Conservation (phyloP, 2,113 vertebrate species). For the Bubo scandiacus region DNA sequence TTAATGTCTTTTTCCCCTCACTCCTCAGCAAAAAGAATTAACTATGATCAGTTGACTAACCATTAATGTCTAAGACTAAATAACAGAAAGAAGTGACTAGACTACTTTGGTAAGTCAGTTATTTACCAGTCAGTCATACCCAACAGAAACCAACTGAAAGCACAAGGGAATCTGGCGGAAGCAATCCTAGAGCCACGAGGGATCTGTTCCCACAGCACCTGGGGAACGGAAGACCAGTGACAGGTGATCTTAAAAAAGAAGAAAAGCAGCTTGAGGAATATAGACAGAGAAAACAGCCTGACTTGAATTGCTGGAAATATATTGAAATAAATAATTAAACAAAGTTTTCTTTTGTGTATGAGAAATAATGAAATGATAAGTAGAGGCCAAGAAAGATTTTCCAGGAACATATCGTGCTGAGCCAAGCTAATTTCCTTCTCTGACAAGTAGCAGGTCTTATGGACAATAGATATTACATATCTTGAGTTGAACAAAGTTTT, state of each 20-base stretch:
- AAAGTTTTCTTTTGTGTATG: constrained; percentile 26
- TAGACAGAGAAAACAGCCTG: not conserved
- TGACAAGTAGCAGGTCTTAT: constrained; percentile 13
- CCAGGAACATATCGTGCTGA: constrained; percentile 30
- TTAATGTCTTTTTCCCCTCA: not conserved
- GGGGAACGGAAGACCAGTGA: not conserved
- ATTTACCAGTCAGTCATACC: not conserved
- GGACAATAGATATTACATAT: constrained; percentile 26
- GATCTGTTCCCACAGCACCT: not conserved
- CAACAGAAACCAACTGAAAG: not conserved
- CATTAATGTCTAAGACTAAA: not conserved
- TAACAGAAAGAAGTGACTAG: not conserved
- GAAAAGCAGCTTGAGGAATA: not conserved
- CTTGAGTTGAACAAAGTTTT: constrained; percentile 10
- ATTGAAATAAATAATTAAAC: not conserved
- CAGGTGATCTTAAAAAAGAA: not conserved
- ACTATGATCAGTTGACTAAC: not conserved
- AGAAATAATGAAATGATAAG: constrained; percentile 32
- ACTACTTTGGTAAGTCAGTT: not conserved
- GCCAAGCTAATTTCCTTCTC: constrained; percentile 23
- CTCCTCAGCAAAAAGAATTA: not conserved
- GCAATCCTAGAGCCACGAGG: not conserved
- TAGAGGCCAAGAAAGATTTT: constrained; percentile 32
- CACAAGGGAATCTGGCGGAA: not conserved
- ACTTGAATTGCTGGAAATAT: not conserved